phyloP scores from a whole-genome alignment of 2,113 vertebrate genomes.

The Suncus etruscus region DNA sequence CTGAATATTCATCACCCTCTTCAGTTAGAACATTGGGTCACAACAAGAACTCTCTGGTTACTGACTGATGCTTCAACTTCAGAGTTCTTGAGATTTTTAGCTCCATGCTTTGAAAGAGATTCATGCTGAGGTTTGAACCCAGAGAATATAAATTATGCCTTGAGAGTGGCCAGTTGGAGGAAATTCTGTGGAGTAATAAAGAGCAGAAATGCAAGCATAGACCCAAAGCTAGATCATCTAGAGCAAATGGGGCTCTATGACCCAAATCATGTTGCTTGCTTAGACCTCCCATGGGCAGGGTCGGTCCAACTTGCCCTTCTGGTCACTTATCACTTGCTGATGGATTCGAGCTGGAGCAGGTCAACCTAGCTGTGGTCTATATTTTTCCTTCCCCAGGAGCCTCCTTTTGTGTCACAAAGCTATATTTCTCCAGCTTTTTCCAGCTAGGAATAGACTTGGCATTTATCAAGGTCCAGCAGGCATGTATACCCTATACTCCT shows the following conservation, averaged over 20 bases:
- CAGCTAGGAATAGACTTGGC: background rate
- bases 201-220: background rate
- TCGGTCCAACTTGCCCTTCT: too few relatives aligned
- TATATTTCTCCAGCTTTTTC: background rate
- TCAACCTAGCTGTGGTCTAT: background rate
- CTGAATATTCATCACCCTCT: background rate
- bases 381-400: background rate
- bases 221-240: constrained; percentile 32
- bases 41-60: background rate
- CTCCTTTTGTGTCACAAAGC: background rate
- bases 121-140: background rate
- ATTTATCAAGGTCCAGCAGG: background rate
- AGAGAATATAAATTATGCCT: constrained; percentile 20
- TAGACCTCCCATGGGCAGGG: background rate
- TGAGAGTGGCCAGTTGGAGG: constrained; percentile 34
- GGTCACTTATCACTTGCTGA: background rate
- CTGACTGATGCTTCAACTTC: background rate
- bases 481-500: too few relatives aligned
- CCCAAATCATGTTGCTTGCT: constrained; percentile 19
- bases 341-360: background rate
- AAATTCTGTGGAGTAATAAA: background rate
- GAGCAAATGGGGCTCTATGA: background rate
- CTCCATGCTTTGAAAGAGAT: constrained; percentile 1
- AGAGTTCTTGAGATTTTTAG: constrained; percentile 31
- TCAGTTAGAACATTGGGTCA: background rate